Conservation (phyloP, 2,797 vertebrate genomes). For the Myotis vivesi region DNA sequence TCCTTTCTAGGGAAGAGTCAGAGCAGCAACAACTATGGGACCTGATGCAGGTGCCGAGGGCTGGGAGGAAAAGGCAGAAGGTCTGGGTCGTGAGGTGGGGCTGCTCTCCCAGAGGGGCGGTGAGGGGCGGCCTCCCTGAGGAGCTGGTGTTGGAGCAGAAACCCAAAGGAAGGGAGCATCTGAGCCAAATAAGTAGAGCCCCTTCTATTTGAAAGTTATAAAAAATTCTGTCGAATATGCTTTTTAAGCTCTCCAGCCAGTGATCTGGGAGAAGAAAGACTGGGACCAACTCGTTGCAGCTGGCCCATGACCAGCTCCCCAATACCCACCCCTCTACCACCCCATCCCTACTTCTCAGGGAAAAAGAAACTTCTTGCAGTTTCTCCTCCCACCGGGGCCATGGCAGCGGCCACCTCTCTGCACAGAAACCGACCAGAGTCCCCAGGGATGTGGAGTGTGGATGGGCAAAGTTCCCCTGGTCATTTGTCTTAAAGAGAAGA, state of each 20-base stretch:
- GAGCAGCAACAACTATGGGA: background rate
- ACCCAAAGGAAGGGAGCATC: background rate
- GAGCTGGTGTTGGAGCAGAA: background rate
- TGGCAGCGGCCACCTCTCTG: background rate
- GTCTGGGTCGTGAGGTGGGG: too few relatives aligned
- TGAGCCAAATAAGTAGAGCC: background rate
- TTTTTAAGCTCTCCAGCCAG: background rate
- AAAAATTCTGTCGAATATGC: background rate
- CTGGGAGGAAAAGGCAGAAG: background rate
- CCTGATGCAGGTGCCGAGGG: background rate
- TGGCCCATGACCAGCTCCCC: background rate
- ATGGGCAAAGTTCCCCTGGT: slow-evolving; percentile 30
- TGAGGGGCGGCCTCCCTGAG: background rate
- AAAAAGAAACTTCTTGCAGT: slow-evolving; percentile 38
- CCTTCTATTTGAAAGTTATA: background rate
- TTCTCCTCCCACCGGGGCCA: slow-evolving; percentile 16
- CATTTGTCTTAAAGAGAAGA: slow-evolving; percentile 38
- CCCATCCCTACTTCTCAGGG: background rate
- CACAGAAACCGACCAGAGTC: slow-evolving; percentile 33
- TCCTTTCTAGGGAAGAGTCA: background rate
- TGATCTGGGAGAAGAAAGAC: background rate
- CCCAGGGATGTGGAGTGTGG: background rate
- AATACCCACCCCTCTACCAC: background rate
- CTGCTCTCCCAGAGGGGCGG: background rate
- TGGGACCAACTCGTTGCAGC: background rate